These are phyloP conservation scores for Nematopogon swammerdamellus DNA, from an alignment of 2,888 invertebrate genomes.

Conservation along the genomic window DNA sequence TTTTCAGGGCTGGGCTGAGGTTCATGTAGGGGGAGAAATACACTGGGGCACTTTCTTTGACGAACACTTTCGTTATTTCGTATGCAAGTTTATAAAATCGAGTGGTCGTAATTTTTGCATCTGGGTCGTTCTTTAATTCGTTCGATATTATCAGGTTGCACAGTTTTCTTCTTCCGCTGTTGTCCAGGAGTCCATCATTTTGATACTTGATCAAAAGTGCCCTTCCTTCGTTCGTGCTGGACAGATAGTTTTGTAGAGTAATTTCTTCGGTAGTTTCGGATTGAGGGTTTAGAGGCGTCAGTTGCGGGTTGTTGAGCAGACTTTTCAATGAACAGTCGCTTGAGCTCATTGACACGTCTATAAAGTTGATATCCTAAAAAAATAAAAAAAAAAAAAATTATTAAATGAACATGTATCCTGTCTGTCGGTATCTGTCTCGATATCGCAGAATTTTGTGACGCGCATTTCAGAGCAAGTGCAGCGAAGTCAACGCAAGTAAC, in stretches of 20 bases:
- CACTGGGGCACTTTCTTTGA: constrained; percentile 2
- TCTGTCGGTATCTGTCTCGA: too few relatives aligned
- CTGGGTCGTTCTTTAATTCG: neutral
- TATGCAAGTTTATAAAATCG: constrained; percentile 2
- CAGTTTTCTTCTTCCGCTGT: neutral
- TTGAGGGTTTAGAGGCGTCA: neutral
- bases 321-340: neutral
- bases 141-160: neutral
- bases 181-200: neutral
- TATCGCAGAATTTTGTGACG: too few relatives aligned
- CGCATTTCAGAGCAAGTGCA: too few relatives aligned
- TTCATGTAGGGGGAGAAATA: constrained; percentile 2
- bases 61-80: constrained; percentile 2
- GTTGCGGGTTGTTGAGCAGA: neutral
- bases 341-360: neutral
- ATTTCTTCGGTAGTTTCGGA: neutral
- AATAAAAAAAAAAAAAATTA: too few relatives aligned
- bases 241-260: too few relatives aligned
- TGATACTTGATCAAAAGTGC: too few relatives aligned
- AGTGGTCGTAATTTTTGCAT: neutral
- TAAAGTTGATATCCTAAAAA: too few relatives aligned
- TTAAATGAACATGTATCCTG: too few relatives aligned
- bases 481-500: too few relatives aligned
- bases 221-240: too few relatives aligned
- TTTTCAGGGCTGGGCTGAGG: constrained; percentile 1